Base-by-base conservation (phyloP, 1,140 invertebrate genomes). In the Mactra quadrangularis region DNA sequence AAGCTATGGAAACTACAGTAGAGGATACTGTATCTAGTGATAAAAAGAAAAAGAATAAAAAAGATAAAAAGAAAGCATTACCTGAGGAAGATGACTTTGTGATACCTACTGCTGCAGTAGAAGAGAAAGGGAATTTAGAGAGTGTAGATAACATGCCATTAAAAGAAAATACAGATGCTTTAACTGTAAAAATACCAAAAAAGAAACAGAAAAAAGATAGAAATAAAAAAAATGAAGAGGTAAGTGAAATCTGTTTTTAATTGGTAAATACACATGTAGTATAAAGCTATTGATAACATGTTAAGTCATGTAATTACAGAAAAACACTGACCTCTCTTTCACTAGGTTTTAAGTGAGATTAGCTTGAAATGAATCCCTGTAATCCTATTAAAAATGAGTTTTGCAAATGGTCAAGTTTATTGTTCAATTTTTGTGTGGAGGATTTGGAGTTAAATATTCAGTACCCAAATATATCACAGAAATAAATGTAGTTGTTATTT, bases 141-240 rank as follows among this genome's bases (percentile, higher is more conserved):
- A 38, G 27, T 45, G 50, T 31, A 2, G 17, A 45, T 11, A 25
- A 68, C 33, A 31, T 55, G 31, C 70, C 76, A 38, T 27, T 68
- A 1, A 64, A 33, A 29, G 76, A 66, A 31, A 66, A 66, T 33
- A 78, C 76, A 68, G 76, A 78, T 0, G 60, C 76, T 41, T 47
- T 68, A 41, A 66, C 76, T 52, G 62, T 68, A 15, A 78, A 78
- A 68, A 25, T 59, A 47, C n/a, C 62, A 52, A 78, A 68, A 68
- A 78, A 68, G 62, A 78, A 78, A 41, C 41, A 78, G 52, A 78
- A 78, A 59, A 78, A 78, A 64, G 76, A 66, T 29, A 66, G 52
- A 57, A 78, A 25, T 62, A 78, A 78, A 68, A 78, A 35, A 29
- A 47, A n/a, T 64, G 62, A 68, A 66, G 76, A 68, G 60, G 62